Conservation (phyloP, 2,797 vertebrate genomes). For the Meda fulgida region DNA sequence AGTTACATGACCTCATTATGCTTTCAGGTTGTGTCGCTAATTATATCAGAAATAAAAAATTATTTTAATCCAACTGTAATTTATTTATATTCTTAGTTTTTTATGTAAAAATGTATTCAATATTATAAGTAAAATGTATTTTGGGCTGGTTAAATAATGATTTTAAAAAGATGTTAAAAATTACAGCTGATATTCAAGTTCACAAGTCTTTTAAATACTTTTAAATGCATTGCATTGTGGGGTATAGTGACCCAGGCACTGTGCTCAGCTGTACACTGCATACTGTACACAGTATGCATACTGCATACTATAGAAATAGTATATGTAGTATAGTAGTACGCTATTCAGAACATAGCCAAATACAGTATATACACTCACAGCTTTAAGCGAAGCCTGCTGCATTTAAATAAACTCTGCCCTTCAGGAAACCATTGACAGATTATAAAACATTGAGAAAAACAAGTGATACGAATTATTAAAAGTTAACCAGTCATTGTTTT, state of each 20-base stretch:
- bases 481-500: neutral
- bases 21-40: conserved; percentile 1
- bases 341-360: conserved; percentile 26
- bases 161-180: neutral
- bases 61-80: neutral
- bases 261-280: neutral
- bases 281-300: neutral
- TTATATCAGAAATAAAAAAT: neutral
- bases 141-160: neutral
- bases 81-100: neutral
- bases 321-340: neutral
- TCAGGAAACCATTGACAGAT: conserved; percentile 1
- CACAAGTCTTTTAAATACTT: neutral
- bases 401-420: conserved; percentile 24
- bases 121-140: neutral
- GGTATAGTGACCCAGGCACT: neutral
- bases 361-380: conserved; percentile 12
- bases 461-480: conserved; percentile 22
- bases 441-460: conserved; percentile 30
- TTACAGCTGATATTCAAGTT: neutral
- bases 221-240: conserved; percentile 8
- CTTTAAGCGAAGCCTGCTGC: neutral
- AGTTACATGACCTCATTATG: neutral
- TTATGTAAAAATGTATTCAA: neutral
- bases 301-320: conserved; percentile 21